These are phyloP conservation scores for Sitobion miscanthi DNA, from an alignment of 1,140 invertebrate genomes.

Conservation along the genomic window DNA sequence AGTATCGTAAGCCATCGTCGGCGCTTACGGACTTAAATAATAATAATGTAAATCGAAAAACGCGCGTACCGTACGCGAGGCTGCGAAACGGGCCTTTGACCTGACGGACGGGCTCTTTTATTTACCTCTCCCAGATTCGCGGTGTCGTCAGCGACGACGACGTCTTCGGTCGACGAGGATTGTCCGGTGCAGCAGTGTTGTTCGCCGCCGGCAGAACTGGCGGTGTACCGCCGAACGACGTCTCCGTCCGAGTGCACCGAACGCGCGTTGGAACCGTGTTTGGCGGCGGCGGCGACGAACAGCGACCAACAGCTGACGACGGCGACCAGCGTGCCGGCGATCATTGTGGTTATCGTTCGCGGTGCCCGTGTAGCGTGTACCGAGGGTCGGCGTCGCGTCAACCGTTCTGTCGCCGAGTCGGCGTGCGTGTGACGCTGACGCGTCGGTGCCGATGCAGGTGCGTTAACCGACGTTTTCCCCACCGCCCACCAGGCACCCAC, in stretches of 20 bases:
- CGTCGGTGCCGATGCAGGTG: background rate
- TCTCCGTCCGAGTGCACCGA: background rate
- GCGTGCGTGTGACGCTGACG: background rate
- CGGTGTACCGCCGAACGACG: background rate
- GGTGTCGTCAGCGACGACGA: background rate
- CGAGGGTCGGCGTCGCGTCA: background rate
- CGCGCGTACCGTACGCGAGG: no score
- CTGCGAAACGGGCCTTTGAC: no score
- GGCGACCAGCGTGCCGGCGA: background rate
- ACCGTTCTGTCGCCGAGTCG: background rate
- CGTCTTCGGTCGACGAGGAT: background rate
- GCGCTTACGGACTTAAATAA: no score
- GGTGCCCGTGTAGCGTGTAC: background rate
- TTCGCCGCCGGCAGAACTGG: no score
- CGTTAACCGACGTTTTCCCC: background rate
- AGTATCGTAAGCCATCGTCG: no score
- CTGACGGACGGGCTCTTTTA: background rate
- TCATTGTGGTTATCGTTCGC: background rate
- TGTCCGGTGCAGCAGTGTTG: background rate
- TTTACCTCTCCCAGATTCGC: background rate
- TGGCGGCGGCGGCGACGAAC: no score
- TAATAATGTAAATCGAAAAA: no score
- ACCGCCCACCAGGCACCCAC: background rate
- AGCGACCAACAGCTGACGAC: conserved; percentile 9
- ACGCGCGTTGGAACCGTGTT: background rate